phyloP scores from a whole-genome alignment of 2,113 vertebrate species.

The Ploceus nigricollis region DNA sequence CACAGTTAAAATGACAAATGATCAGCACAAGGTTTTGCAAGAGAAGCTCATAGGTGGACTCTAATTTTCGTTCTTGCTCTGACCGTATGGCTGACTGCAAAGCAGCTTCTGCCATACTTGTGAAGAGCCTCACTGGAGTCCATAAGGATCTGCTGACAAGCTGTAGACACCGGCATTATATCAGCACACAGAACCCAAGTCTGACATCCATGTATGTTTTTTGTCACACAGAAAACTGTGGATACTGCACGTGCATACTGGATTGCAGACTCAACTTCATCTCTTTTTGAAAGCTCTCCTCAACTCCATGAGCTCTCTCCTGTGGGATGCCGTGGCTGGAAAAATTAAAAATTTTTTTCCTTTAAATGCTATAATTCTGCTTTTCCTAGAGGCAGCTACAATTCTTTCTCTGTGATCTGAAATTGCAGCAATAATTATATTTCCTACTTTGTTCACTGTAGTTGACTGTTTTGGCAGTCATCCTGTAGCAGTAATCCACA shows the following conservation, averaged over 20 bases:
- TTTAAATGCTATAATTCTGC: neutral
- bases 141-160: neutral
- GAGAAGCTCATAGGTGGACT: neutral
- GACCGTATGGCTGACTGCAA: neutral
- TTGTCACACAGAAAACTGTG: neutral
- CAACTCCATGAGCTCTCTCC: neutral
- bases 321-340: neutral
- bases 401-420: conserved; percentile 30
- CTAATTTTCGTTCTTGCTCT: neutral
- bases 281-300: neutral
- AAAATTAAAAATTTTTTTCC: conserved; percentile 40
- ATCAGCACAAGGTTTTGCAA: neutral
- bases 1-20: neutral
- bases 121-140: neutral
- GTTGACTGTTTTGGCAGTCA: conserved; percentile 51
- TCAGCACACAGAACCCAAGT: neutral
- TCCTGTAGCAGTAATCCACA: conserved; percentile 47
- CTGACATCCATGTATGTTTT: fast-evolving
- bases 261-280: neutral
- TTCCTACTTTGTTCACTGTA: conserved; percentile 39
- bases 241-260: neutral
- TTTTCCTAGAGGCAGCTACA: conserved; percentile 41
- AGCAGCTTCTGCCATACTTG: neutral
- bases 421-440: conserved; percentile 59
- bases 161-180: neutral